A percentile compares a stretch with the other conserved stretches of the same genome.
Conservation (phyloP, 2,797 vertebrate species). For the Neopelma chrysocephalum region DNA sequence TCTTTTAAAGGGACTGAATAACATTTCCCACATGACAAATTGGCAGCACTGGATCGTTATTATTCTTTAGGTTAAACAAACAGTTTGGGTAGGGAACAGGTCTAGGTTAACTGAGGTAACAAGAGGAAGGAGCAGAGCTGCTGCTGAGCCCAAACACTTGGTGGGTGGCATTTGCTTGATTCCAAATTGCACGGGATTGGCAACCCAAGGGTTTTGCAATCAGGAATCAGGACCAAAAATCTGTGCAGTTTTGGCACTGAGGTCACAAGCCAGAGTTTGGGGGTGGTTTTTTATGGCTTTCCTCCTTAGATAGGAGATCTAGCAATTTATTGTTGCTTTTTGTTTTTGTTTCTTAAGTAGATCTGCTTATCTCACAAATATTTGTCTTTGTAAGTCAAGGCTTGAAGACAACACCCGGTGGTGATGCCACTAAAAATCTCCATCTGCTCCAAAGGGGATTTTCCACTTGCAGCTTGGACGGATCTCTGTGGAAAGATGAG, state of each 20-base stretch:
- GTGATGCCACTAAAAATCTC: background rate
- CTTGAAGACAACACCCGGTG: background rate
- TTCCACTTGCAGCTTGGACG: background rate
- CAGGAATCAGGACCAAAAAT: slow-evolving; percentile 1
- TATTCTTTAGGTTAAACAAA: slow-evolving; percentile 65
- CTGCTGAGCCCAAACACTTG: slow-evolving; percentile 29
- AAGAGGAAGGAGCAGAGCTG: slow-evolving; percentile 33
- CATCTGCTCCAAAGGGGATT: background rate
- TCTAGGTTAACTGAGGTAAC: slow-evolving; percentile 61
- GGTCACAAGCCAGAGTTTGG: background rate
- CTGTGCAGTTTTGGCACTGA: background rate
- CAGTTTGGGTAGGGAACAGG: slow-evolving; percentile 50
- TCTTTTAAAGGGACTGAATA: slow-evolving; percentile 23
- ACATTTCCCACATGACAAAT: slow-evolving; percentile 51
- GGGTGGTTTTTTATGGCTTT: background rate
- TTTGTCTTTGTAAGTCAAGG: background rate
- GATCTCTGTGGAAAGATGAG: background rate
- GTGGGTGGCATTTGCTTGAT: slow-evolving; percentile 59
- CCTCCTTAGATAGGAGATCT: background rate
- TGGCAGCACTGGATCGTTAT: slow-evolving; percentile 20
- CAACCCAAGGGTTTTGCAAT: background rate
- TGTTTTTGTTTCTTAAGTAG: background rate
- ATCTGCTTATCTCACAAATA: background rate
- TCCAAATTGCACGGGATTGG: background rate
- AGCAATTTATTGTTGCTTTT: background rate